These are phyloP conservation scores for Beris morrisii DNA, from an alignment of 2,888 invertebrate species.

Conservation along the genomic window DNA sequence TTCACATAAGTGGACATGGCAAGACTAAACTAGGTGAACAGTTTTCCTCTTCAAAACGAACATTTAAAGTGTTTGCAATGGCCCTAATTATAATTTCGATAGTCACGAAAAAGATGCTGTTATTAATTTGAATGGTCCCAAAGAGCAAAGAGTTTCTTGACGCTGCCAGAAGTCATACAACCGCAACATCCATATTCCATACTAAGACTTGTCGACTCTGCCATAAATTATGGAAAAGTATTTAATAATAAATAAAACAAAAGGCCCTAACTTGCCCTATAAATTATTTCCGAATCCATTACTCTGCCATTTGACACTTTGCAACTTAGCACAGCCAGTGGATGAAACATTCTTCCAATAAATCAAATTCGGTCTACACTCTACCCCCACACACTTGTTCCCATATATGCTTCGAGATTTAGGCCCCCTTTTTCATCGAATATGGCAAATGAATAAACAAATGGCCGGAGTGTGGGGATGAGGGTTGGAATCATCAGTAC, in stretches of 20 bases:
- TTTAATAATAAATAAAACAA: slow-evolving; percentile 35
- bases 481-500: too few species aligned
- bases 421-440: background rate
- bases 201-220: slow-evolving; percentile 3
- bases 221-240: slow-evolving; percentile 36
- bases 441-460: slow-evolving; percentile 27
- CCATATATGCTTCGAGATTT: slow-evolving; percentile 16
- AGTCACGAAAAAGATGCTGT: too few species aligned
- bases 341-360: slow-evolving; percentile 31
- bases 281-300: slow-evolving; percentile 32
- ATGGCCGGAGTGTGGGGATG: background rate
- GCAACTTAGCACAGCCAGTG: slow-evolving; percentile 7
- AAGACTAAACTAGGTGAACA: too few species aligned
- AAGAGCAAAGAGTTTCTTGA: background rate
- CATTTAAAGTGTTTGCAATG: too few species aligned
- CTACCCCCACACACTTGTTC: slow-evolving; percentile 1
- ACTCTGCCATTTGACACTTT: slow-evolving; percentile 34
- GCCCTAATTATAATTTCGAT: too few species aligned
- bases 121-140: too few species aligned
- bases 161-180: background rate
- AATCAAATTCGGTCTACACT: slow-evolving; percentile 27
- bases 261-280: slow-evolving; percentile 29
- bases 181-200: slow-evolving; percentile 3
- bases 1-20: too few species aligned
- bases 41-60: too few species aligned